phyloP scores from a whole-genome alignment of 2,113 vertebrate species.

The Vulpes lagopus region DNA sequence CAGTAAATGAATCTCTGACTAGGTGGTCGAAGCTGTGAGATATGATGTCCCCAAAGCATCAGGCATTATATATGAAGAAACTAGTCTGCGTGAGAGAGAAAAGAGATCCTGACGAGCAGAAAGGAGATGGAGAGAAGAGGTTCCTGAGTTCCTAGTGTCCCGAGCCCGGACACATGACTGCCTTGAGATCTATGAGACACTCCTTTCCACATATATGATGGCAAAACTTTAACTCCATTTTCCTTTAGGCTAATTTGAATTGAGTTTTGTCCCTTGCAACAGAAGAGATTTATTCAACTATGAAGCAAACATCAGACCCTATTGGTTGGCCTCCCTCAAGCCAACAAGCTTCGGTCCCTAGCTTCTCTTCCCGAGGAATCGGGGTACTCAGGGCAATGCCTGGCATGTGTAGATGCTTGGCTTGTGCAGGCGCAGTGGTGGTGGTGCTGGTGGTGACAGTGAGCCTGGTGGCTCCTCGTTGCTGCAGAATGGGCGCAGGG shows the following conservation, averaged over 20 bases:
- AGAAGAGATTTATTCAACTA: not conserved
- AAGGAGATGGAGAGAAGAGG: not conserved
- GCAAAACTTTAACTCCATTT: not conserved
- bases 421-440: not conserved
- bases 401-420: not conserved
- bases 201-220: not conserved
- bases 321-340: not conserved
- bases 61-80: not conserved
- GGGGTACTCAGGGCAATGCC: not conserved
- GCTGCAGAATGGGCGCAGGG: not conserved
- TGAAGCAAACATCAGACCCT: not conserved
- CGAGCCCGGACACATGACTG: not conserved
- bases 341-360: not conserved
- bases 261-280: conserved; percentile 30
- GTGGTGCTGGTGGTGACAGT: no score
- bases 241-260: not conserved
- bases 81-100: not conserved
- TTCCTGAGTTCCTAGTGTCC: not conserved
- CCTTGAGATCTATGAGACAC: not conserved
- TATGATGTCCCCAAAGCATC: not conserved
- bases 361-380: not conserved
- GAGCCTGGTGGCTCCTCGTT: not conserved
- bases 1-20: not conserved
- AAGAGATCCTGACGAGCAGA: not conserved
- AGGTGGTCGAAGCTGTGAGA: not conserved